Base-by-base conservation (phyloP, 2,113 vertebrate species). In the Paramormyrops kingsleyae region DNA sequence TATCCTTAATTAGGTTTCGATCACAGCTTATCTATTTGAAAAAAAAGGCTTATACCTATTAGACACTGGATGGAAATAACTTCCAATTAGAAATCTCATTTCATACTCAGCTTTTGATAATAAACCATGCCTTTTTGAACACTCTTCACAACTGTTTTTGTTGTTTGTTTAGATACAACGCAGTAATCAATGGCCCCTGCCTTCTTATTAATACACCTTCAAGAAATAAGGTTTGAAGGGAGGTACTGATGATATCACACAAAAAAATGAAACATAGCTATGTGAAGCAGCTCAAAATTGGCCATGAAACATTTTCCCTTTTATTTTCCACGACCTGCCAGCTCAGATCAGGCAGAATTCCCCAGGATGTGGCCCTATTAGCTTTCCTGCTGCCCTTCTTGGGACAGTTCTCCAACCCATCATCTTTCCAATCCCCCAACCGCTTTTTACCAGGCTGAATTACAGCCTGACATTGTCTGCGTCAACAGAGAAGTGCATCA, bases 1-100 rank as follows among this genome's bases (percentile, higher is more conserved):
- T 90, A 91, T 90, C 85, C 91, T 92, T 94, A 94, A 94, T 94
- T 93, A 91, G 88, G 92, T 93, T 94, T 94, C 77, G 90, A 94
- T 94, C 92, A 92, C 91, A 39, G 27, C 84, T 89, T 92, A 92
- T 94, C 92, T 93, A 90, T 92, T 91, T 50, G 89, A 91, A 91
- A 93, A 93, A 42, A 90, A 88, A 44, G 7, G 83, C 83, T 90
- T 15, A 86, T 91, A 91, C 85, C 90, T 91, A 85, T 90, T 91
- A 89, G 89, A 91, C 90, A 84, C 89, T 46, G 44, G 31, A 91
- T 89, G 90, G 92, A 91, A 92, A 91, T 89, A 91, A 46, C 90
- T 89, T 89, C 91, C 91, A 93, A 94, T 95, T 94, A 94, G 92
- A 91, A 90, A 88, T 59, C 59, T 49, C 49, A 70, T 92, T 92